These are phyloP conservation scores for Hetaerina americana DNA, from an alignment of 1,140 invertebrate genomes.

Conservation along the genomic window DNA sequence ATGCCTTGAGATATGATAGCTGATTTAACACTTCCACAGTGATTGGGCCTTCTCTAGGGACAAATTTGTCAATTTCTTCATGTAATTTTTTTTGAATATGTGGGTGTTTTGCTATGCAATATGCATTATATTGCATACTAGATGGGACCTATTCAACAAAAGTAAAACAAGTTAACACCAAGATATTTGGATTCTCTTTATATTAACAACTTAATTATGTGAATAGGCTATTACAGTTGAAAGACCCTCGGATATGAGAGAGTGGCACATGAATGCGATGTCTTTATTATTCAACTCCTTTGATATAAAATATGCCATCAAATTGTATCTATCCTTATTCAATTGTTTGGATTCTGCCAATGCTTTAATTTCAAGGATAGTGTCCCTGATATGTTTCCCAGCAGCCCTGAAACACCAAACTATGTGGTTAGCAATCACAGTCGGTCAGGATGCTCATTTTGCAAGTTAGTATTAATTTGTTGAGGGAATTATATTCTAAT, in stretches of 20 bases:
- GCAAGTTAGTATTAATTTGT: constrained; percentile 9
- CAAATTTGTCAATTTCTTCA: constrained; percentile 27
- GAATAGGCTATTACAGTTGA: constrained; percentile 30
- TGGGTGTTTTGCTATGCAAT: constrained; percentile 29
- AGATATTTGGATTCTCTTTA: not conserved
- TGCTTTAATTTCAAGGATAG: constrained; percentile 17
- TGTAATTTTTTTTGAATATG: constrained; percentile 33
- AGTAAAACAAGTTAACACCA: not conserved
- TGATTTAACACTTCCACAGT: constrained; percentile 27
- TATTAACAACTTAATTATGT: constrained; percentile 9
- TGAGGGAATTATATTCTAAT: constrained; percentile 4
- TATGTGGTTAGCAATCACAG: too few species aligned
- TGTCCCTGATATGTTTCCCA: constrained; percentile 17
- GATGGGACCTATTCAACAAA: constrained; percentile 12
- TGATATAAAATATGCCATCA: constrained; percentile 33
- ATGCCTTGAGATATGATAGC: constrained; percentile 38
- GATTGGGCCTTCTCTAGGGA: constrained; percentile 20
- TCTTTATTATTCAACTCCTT: constrained; percentile 32
- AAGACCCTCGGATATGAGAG: constrained; percentile 38
- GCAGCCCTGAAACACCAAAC: too few species aligned
- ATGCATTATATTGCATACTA: constrained; percentile 28
- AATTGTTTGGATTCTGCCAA: constrained; percentile 22
- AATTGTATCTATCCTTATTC: constrained; percentile 29
- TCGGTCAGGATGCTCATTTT: too few species aligned
- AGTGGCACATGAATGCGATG: constrained; percentile 32